Evolutionary conservation across 2,888 invertebrate genomes (phyloP), one percentile per base, ranked within the genome.

Genomic region (Pterostichus niger): DNA sequence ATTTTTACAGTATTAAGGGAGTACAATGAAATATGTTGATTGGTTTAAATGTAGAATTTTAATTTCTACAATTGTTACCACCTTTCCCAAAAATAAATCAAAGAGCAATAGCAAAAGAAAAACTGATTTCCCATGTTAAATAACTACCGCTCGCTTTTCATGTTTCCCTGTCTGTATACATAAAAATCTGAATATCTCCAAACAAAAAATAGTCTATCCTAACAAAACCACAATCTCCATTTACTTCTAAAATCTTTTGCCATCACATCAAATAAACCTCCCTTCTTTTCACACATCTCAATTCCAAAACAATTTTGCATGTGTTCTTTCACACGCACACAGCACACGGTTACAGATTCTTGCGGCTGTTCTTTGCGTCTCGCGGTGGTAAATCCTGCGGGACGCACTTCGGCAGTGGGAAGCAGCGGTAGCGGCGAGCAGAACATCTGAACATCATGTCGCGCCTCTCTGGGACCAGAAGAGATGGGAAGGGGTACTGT

Each of bases 241-340:
- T 64, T 35, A 13, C 40, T 64, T 31, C 33, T 24, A 10, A 64
- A 35, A 64, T 64, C 64, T 35, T 59, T 7, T 64, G 33, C 33
- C 35, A 7, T 64, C 64, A 33, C 40, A 64, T 64, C 64, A 64
- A 64, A 64, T 64, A 64, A 64, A 64, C 33, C 35, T 13, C 11
- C 59, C 24, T 11, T 31, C 35, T 64, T n/a, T 33, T 35, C 46
- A 11, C 44, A 71, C 24, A 71, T 71, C 71, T 75, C 52, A 52
- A 49, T 75, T 75, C 49, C 33, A 49, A 75, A 75, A 49, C 75
- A 75, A 75, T 75, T 52, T 52, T 44, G 31, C 75, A 75, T 75
- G 33, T 75, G 52, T 49, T 75, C 52, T 35, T 68, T 68, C 68
- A 68, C 40, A 68, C 17, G 13, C 59, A 40, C 7, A 40, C 11